Evolutionary conservation across 2,888 invertebrate genomes (phyloP).

Genomic region (Pterobdella sp.): DNA sequence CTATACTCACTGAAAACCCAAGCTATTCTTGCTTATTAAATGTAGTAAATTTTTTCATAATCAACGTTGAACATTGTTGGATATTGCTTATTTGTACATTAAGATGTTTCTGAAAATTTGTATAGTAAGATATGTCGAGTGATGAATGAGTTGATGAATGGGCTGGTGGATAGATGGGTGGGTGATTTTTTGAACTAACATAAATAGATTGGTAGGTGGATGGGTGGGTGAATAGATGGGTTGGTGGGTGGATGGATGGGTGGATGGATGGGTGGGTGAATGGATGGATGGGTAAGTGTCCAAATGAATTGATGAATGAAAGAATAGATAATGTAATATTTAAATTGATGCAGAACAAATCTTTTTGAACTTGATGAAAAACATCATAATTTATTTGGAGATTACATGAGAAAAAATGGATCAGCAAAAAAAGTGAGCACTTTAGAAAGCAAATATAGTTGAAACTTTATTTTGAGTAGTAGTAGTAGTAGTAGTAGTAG

Average conservation of each 20-base stretch:
- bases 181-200: background rate
- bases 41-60: no score
- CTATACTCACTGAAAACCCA: no score
- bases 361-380: background rate
- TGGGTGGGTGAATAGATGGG: background rate
- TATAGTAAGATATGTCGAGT: no score
- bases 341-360: background rate
- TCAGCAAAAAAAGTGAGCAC: background rate
- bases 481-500: constrained; percentile 16
- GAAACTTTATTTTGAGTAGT: no score
- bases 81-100: no score
- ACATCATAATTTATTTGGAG: background rate
- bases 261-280: background rate
- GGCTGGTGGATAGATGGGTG: background rate
- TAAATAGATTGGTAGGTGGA: background rate
- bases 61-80: no score
- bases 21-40: no score
- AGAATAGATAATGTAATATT: background rate
- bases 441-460: background rate
- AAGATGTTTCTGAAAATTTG: no score
- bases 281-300: background rate
- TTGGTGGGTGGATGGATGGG: background rate
- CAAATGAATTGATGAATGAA: background rate
- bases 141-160: background rate
- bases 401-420: background rate